These are phyloP conservation scores for Acropora tenuis DNA, from an alignment of 64 coral and sea anemone genomes.

Conservation along the genomic window DNA sequence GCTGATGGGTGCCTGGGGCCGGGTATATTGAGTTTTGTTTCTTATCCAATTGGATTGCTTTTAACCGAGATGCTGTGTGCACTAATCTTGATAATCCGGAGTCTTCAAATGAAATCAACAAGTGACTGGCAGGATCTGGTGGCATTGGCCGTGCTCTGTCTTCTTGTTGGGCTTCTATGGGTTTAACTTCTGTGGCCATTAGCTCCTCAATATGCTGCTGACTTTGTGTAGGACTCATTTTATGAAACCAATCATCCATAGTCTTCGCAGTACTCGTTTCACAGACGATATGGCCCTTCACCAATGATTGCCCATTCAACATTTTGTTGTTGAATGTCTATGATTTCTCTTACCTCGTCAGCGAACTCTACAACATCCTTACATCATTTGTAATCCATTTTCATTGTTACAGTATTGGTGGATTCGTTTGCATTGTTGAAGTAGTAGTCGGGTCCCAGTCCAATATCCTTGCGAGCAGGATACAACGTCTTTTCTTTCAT, in stretches of 20 bases:
- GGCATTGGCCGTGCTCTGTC: neutral
- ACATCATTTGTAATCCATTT: conserved; percentile 5
- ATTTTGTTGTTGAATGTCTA: conserved; percentile 14
- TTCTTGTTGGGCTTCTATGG: neutral
- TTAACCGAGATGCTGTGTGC: neutral
- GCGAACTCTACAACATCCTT: neutral
- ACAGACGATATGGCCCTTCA: neutral
- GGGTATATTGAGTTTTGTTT: conserved; percentile 2
- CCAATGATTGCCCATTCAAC: neutral
- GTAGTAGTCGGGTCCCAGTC: conserved; percentile 37
- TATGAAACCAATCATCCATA: neutral
- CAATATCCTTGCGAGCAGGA: conserved; percentile 14
- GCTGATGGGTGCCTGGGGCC: neutral
- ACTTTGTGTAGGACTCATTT: conserved; percentile 15
- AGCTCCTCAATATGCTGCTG: conserved; percentile 13
- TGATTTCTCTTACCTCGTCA: neutral
- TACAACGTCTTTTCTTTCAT: conserved; percentile 52
- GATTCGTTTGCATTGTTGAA: conserved; percentile 59
- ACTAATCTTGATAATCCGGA: neutral
- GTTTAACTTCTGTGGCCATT: conserved; percentile 24
- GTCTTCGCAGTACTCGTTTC: neutral
- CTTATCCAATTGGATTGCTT: neutral
- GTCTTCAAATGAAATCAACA: neutral
- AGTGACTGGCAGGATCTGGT: neutral
- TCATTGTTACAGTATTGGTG: conserved; percentile 9